Conservation (phyloP, 2,888 invertebrate genomes). For the Lithosia quadra region DNA sequence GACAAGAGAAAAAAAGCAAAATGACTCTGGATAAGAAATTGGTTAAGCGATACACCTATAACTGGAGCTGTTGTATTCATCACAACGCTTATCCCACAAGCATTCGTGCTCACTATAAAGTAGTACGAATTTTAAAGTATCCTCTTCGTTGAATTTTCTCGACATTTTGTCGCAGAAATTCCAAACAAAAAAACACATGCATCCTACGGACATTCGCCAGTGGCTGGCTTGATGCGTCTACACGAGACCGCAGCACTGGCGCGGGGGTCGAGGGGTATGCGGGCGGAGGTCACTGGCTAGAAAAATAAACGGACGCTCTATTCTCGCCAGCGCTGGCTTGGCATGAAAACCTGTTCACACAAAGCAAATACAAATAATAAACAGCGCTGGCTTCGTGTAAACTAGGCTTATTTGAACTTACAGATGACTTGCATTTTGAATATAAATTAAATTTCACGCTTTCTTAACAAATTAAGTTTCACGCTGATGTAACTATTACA, state of each 20-base stretch:
- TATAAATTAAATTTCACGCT: not conserved
- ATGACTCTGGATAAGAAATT: no score
- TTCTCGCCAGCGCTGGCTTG: constrained; percentile 28
- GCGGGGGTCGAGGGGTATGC: no score
- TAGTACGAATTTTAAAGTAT: constrained; percentile 35
- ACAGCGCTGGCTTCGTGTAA: constrained; percentile 24
- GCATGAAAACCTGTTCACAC: constrained; percentile 36
- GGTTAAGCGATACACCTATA: no score
- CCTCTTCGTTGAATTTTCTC: constrained; percentile 40
- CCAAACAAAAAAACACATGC: constrained; percentile 28
- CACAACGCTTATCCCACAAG: constrained; percentile 45
- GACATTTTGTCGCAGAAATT: constrained; percentile 32
- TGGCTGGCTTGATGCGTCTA: constrained; percentile 33
- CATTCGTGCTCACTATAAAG: constrained; percentile 38
- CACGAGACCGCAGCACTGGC: constrained; percentile 42
- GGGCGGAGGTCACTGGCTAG: no score
- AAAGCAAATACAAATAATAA: constrained; percentile 34
- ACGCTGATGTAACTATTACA: no score
- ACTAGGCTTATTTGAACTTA: not conserved
- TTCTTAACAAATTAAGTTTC: not conserved
- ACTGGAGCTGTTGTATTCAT: constrained; percentile 40
- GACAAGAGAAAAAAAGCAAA: no score
- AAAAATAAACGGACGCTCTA: constrained; percentile 36
- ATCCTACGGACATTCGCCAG: constrained; percentile 20
- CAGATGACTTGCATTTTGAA: not conserved